Conservation (phyloP, 92 coral and sea anemone genomes). For the Galaxea fascicularis region DNA sequence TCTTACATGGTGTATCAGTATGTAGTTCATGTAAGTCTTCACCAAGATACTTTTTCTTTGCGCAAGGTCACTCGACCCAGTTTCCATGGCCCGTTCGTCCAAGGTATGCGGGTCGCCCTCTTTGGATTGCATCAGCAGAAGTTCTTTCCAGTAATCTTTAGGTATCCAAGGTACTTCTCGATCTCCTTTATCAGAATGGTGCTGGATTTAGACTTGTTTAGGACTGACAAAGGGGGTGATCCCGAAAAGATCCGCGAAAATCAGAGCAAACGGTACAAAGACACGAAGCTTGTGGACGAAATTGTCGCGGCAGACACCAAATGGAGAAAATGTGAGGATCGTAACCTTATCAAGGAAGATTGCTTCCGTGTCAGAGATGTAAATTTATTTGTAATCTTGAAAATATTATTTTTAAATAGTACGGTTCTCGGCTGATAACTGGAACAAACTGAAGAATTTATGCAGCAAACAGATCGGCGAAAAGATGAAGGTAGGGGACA, state of each 20-base stretch:
- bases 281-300: slow-evolving; percentile 91
- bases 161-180: slow-evolving; percentile 69
- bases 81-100: slow-evolving; percentile 10
- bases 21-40: too few species aligned
- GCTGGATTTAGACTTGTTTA: slow-evolving; percentile 90
- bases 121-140: slow-evolving; percentile 95
- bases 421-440: slow-evolving; percentile 92
- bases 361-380: not conserved
- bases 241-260: slow-evolving; percentile 99
- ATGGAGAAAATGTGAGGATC: slow-evolving; percentile 95
- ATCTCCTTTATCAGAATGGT: slow-evolving; percentile 87
- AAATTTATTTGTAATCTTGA: not conserved
- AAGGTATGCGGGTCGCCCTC: slow-evolving; percentile 72
- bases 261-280: slow-evolving; percentile 99
- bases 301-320: slow-evolving; percentile 93
- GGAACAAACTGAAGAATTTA: slow-evolving; percentile 96
- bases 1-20: too few species aligned
- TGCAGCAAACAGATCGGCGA: slow-evolving; percentile 99
- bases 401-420: slow-evolving; percentile 42
- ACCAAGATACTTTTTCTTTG: not conserved
- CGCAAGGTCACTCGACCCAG: slow-evolving; percentile 12
- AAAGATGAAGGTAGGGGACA: slow-evolving; percentile 89
- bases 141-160: slow-evolving; percentile 39
- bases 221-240: slow-evolving; percentile 95
- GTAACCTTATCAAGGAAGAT: not conserved